Conservation (phyloP, 2,888 invertebrate species). For the Melieria picta region DNA sequence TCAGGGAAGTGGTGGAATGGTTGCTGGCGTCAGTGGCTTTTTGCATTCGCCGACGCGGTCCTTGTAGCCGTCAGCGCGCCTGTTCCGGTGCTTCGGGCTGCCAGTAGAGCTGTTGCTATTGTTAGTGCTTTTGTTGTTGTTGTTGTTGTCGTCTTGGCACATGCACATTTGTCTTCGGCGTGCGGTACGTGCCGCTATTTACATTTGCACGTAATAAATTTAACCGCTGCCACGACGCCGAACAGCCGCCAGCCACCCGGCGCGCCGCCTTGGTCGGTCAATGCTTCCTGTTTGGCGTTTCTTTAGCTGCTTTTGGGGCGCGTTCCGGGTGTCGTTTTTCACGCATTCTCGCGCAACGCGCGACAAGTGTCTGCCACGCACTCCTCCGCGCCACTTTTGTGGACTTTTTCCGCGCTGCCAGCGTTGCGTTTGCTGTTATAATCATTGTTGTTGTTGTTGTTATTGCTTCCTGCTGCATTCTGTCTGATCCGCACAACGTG, state of each 20-base stretch:
- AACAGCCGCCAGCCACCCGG: neutral
- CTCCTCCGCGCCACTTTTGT: too few species aligned
- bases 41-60: too few species aligned
- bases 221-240: constrained; percentile 29
- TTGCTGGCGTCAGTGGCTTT: too few species aligned
- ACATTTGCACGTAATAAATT: constrained; percentile 62
- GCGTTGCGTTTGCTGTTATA: neutral
- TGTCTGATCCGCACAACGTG: constrained; percentile 49
- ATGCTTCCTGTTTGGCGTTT: neutral
- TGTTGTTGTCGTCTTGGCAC: constrained; percentile 9
- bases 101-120: too few species aligned
- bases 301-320: neutral
- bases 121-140: neutral
- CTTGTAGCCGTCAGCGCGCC: too few species aligned
- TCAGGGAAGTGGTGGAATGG: too few species aligned
- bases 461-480: constrained; percentile 14
- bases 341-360: neutral
- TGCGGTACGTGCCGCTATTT: constrained; percentile 57
- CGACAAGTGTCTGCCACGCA: too few species aligned
- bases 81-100: too few species aligned
- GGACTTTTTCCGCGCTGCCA: neutral
- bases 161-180: neutral
- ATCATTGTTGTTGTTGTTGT: neutral
- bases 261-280: neutral
- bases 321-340: neutral